Percentiles rank a stretch among this genome's conserved stretches.
Evolutionary conservation across 2,888 invertebrate species (phyloP).

Genomic region (Eurytoma californica): DNA sequence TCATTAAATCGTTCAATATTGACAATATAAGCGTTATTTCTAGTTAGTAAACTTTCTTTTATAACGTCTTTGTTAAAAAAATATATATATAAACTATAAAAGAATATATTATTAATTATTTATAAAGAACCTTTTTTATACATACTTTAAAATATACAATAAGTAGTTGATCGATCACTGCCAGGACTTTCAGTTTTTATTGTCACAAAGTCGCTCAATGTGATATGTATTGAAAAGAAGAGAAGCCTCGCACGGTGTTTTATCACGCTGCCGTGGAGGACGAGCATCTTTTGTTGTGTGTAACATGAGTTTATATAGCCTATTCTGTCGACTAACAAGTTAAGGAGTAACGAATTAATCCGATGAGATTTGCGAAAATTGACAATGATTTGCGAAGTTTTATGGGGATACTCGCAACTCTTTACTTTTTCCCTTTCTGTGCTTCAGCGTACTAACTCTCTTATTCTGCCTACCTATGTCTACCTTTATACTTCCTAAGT

Average conservation of each 20-base stretch:
- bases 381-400: slow-evolving; percentile 40
- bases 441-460: slow-evolving; percentile 44
- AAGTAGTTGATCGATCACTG: slow-evolving; percentile 49
- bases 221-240: slow-evolving; percentile 42
- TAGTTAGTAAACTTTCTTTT: slow-evolving; percentile 42
- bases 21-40: slow-evolving; percentile 33
- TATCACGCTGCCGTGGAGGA: slow-evolving; percentile 13
- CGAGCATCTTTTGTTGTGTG: slow-evolving; percentile 20
- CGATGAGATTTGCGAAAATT: slow-evolving; percentile 29
- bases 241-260: slow-evolving; percentile 13
- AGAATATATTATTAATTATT: slow-evolving; percentile 42
- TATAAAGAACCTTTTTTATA: slow-evolving; percentile 42
- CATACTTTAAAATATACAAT: slow-evolving; percentile 13
- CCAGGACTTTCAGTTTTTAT: slow-evolving; percentile 52
- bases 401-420: slow-evolving; percentile 45
- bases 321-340: slow-evolving; percentile 37
- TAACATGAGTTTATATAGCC: slow-evolving; percentile 35
- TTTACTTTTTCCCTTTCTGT: slow-evolving; percentile 20
- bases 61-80: slow-evolving; percentile 46
- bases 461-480: slow-evolving; percentile 25
- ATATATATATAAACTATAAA: slow-evolving; percentile 34
- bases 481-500: slow-evolving; percentile 37
- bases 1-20: slow-evolving; percentile 32
- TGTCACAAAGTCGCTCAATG: slow-evolving; percentile 51
- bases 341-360: slow-evolving; percentile 14